These are phyloP conservation scores for Andrena fulva DNA, from an alignment of 2,888 invertebrate genomes.

Conservation along the genomic window DNA sequence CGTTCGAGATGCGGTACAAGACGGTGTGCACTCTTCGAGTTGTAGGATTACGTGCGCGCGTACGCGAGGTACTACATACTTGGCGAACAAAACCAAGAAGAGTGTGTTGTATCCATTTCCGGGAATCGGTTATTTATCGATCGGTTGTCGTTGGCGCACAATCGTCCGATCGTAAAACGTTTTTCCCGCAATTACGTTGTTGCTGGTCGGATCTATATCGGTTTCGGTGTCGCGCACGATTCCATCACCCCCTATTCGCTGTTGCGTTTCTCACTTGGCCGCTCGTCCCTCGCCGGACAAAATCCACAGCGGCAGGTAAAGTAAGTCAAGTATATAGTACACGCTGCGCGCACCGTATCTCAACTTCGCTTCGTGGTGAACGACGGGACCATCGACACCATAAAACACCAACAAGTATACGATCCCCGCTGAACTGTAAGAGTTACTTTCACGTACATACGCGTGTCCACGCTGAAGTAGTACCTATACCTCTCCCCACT, in stretches of 20 bases:
- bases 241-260: not conserved
- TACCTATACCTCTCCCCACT: conserved; percentile 53
- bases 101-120: too few species aligned
- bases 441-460: conserved; percentile 73
- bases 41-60: not conserved
- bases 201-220: too few species aligned
- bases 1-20: not conserved
- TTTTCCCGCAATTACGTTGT: not conserved
- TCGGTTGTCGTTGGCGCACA: not conserved
- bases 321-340: too few species aligned
- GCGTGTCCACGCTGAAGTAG: conserved; percentile 48
- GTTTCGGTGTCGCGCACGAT: conserved; percentile 2
- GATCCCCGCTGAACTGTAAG: conserved; percentile 66
- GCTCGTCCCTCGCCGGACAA: conserved; percentile 3
- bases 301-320: not conserved
- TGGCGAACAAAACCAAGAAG: not conserved
- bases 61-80: not conserved
- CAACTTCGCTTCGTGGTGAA: conserved; percentile 19
- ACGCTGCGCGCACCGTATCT: conserved; percentile 17
- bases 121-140: not conserved
- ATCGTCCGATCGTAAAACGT: not conserved
- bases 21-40: not conserved
- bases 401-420: conserved; percentile 57
- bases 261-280: not conserved
- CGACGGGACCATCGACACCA: conserved; percentile 56